Evolutionary conservation across 2,888 invertebrate species (phyloP).

Genomic region (Rhogogaster chlorosoma): DNA sequence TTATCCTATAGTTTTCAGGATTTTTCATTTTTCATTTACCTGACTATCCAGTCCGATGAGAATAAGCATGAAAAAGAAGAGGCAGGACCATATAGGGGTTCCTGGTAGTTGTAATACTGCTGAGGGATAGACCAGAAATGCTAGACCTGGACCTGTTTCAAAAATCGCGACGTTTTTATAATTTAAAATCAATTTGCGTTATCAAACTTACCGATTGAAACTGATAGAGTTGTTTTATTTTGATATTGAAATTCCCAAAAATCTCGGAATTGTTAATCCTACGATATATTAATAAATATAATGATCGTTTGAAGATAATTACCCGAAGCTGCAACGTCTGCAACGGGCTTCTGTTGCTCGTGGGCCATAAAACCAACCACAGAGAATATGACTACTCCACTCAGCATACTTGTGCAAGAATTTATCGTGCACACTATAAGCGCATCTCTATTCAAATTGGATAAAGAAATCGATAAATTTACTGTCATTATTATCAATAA

Average conservation of each 20-base stretch:
- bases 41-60: conserved; percentile 82
- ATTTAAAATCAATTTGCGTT: background rate
- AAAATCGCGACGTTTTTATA: conserved; percentile 13
- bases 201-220: background rate
- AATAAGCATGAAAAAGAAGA: conserved; percentile 85
- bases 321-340: conserved; percentile 75
- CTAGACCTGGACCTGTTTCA: conserved; percentile 79
- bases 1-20: background rate
- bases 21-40: conserved; percentile 61
- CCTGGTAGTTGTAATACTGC: conserved; percentile 81
- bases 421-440: conserved; percentile 75
- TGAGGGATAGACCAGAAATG: conserved; percentile 81
- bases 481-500: background rate
- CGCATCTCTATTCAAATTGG: conserved; percentile 66
- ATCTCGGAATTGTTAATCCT: background rate
- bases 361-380: conserved; percentile 81
- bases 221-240: background rate
- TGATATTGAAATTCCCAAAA: background rate
- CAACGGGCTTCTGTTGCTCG: conserved; percentile 76
- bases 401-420: conserved; percentile 79
- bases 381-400: conserved; percentile 81
- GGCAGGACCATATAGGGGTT: conserved; percentile 82
- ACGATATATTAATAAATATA: background rate
- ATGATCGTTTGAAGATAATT: conserved; percentile 62
- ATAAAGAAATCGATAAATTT: background rate